phyloP scores from a whole-genome alignment of 2,797 vertebrate species.

The Pantherophis vulpinus region DNA sequence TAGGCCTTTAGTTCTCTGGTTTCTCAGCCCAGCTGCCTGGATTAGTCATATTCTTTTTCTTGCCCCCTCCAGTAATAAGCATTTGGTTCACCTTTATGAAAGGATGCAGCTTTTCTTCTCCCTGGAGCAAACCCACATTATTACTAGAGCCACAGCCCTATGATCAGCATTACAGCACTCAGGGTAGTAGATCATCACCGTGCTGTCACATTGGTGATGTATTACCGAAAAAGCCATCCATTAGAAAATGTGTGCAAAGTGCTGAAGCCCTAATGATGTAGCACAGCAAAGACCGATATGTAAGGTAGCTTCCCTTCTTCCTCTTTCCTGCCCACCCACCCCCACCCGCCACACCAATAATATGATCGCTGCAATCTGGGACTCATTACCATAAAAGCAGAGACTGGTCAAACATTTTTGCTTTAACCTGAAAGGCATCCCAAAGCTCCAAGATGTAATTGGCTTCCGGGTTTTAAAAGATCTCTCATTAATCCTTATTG shows the following conservation, averaged over 20 bases:
- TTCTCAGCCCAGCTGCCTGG: background rate
- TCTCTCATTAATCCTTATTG: slow-evolving; percentile 42
- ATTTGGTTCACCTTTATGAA: slow-evolving; percentile 57
- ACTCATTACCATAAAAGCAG: slow-evolving; percentile 16
- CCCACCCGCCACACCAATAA: slow-evolving; percentile 13
- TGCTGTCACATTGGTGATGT: slow-evolving; percentile 63
- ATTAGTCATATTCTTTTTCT: background rate
- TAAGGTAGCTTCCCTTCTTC: slow-evolving; percentile 4
- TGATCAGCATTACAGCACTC: slow-evolving; percentile 51
- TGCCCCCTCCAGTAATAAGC: background rate
- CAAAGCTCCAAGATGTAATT: slow-evolving; percentile 51
- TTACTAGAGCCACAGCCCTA: slow-evolving; percentile 62
- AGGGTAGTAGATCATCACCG: slow-evolving; percentile 63
- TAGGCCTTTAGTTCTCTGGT: background rate
- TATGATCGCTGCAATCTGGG: slow-evolving; percentile 21
- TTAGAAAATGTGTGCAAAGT: slow-evolving; percentile 58
- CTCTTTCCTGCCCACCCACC: background rate
- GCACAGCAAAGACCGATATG: background rate
- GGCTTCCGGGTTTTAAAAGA: slow-evolving; percentile 50
- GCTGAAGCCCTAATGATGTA: slow-evolving; percentile 43
- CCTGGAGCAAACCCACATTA: slow-evolving; percentile 54
- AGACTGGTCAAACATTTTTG: slow-evolving; percentile 33
- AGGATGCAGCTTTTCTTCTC: slow-evolving; percentile 25
- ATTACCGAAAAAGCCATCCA: slow-evolving; percentile 65
- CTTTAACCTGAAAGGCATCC: slow-evolving; percentile 46